Percentiles rank a stretch among this genome's conserved stretches.
Evolutionary conservation across 2,113 vertebrate genomes (phyloP).

Genomic region (Entelurus aequoreus): DNA sequence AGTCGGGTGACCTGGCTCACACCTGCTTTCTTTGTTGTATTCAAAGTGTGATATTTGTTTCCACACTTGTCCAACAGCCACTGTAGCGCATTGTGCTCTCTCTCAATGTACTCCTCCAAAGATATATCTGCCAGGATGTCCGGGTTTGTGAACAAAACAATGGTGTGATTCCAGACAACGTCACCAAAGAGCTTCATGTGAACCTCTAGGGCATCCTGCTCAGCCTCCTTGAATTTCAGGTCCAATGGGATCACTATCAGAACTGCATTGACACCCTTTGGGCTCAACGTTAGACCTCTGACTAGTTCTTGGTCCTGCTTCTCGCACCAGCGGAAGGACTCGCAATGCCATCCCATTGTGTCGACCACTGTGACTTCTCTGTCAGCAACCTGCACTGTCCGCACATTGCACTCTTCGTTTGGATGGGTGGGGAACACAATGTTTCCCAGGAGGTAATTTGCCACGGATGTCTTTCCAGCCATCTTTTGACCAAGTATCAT

Average conservation of each 20-base stretch:
- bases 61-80: slow-evolving; percentile 50
- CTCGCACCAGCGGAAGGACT: slow-evolving; percentile 1
- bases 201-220: slow-evolving; percentile 17
- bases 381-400: not conserved
- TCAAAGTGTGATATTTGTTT: slow-evolving; percentile 48
- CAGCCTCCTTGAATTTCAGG: slow-evolving; percentile 21
- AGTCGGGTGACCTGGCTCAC: slow-evolving; percentile 36
- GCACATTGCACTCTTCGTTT: slow-evolving; percentile 1
- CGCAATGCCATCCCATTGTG: slow-evolving; percentile 39
- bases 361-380: slow-evolving; percentile 35
- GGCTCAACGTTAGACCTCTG: slow-evolving; percentile 22
- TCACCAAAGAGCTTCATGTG: slow-evolving; percentile 36
- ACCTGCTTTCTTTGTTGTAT: slow-evolving; percentile 27
- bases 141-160: slow-evolving; percentile 45
- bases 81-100: slow-evolving; percentile 14
- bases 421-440: slow-evolving; percentile 13
- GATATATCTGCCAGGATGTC: slow-evolving; percentile 32
- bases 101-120: slow-evolving; percentile 50
- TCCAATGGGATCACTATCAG: slow-evolving; percentile 44
- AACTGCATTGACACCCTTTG: slow-evolving; percentile 29
- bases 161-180: slow-evolving; percentile 44
- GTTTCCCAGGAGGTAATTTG: slow-evolving; percentile 34
- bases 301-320: slow-evolving; percentile 34
- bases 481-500: slow-evolving; percentile 42
- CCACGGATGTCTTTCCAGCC: slow-evolving; percentile 39